Base-by-base conservation (phyloP, 2,888 invertebrate genomes). In the Stictocephala bisonia region DNA sequence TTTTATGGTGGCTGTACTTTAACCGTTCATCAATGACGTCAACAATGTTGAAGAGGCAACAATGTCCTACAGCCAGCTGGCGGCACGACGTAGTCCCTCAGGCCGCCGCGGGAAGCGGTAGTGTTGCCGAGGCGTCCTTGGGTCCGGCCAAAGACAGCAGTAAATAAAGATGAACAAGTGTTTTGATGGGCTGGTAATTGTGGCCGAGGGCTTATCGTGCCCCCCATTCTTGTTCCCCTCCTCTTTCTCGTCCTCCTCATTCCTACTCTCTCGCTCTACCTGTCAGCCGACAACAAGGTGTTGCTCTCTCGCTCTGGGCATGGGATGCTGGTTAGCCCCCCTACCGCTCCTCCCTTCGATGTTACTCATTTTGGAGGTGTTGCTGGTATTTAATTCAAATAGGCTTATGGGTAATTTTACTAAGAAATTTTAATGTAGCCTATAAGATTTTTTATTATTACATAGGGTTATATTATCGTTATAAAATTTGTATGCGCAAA, bases 101-200 rank as follows among this genome's bases (percentile, higher is more conserved):
- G 9, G 56, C 15, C 56, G 27, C 2, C 29, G 56, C 6, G 27
- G 6, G 27, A 29, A 11, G 4, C n/a, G 29, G n/a, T 2, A 27
- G 27, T 18, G 29, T 29, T 56, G 29, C 29, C 51, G 24, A 27
- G 29, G 56, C 31, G 56, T 56, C 56, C 56, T 56, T 56, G 56
- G 31, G 56, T 31, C n/a, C 35, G 40, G 64, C 41, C 64, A 64
- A 64, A 64, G 64, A 44, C 60, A 64, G 41, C 64, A 40, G 64
- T 64, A 64, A 64, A 64, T 64, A 64, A 64, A 64, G 64, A 64
- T 64, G 64, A 64, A 64, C 64, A 64, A 64, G 64, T 64, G 64
- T 64, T 64, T 40, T 64, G 64, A 64, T 60, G 60, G 60, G 60
- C 60, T 60, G 60, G 60, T 64, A 64, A 64, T 64, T 64, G 64